These are phyloP conservation scores for Paralvinella palmiformis DNA, from an alignment of 1,140 invertebrate species.

Conservation along the genomic window DNA sequence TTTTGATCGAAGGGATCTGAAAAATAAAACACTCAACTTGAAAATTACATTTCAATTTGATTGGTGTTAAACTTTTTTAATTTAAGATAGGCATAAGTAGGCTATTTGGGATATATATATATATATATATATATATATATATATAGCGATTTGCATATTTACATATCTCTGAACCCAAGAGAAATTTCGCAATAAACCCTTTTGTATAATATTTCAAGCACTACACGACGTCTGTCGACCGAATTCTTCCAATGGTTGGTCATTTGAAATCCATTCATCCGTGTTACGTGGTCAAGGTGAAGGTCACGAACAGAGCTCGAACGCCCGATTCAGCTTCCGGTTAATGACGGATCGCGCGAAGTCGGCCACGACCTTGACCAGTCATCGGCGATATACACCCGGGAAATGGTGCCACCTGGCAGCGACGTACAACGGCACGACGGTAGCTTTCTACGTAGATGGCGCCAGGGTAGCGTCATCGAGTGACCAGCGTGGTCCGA, in stretches of 20 bases:
- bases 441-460: background rate
- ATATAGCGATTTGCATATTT: background rate
- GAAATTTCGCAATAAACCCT: too few species aligned
- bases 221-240: conserved; percentile 1
- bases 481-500: background rate
- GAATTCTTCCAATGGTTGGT: background rate
- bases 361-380: background rate
- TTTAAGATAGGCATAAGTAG: background rate
- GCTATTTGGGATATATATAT: background rate
- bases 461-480: background rate
- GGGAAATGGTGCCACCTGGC: background rate
- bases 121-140: background rate
- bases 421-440: background rate
- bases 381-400: background rate
- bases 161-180: background rate
- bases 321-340: background rate
- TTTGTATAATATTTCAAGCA: too few species aligned
- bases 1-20: too few species aligned
- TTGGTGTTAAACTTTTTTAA: too few species aligned
- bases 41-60: too few species aligned
- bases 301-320: background rate
- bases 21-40: too few species aligned
- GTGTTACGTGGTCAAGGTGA: background rate
- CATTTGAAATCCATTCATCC: too few species aligned
- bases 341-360: background rate